Base-by-base conservation (phyloP, 2,113 vertebrate species). In the Pipa parva region DNA sequence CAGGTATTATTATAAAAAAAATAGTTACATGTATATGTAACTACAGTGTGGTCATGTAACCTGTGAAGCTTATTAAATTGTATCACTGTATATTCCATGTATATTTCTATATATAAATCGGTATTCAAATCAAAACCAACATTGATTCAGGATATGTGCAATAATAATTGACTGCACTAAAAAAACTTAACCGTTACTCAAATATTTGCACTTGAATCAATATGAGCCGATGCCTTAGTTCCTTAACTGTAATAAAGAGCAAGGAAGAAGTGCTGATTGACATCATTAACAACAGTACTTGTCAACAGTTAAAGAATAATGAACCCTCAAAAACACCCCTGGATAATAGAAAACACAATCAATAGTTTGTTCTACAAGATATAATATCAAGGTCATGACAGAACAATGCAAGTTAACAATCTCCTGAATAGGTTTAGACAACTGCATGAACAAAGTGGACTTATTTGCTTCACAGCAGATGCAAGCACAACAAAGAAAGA, bases 311-410 rank as follows among this genome's bases (percentile, higher is more conserved):
- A 29, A 56, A 27, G 26, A 56, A 56, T 31, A 56, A 56, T 27
- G 52, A 56, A 29, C 27, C 52, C 52, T 56, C 4, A 56, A 54
- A 56, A 29, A 56, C 31, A 56, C 26, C 52, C 27, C 27, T 31
- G 21, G 26, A 56, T 31, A 56, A 56, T 49, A 18, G 27, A 56
- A 56, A 56, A 31, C 52, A 56, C 29, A 56, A 56, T 56, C 52
- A 28, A 31, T 56, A 56, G 13, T 54, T 54, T 54, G 50, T 31
- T 56, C 52, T 29, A 31, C 15, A 56, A 27, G 27, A 56, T 18
- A 56, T n/a, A 56, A 56, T 56, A 56, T 26, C 52, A 56, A 56
- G 27, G 26, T 31, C 27, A 29, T 56, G 52, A 56, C 17, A 29
- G 26, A 18, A 56, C 15, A 31, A 18, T 56, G 17, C 31, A 18